These are phyloP conservation scores for Trichacis sp. DNA, from an alignment of 2,888 invertebrate species.

Conservation along the genomic window DNA sequence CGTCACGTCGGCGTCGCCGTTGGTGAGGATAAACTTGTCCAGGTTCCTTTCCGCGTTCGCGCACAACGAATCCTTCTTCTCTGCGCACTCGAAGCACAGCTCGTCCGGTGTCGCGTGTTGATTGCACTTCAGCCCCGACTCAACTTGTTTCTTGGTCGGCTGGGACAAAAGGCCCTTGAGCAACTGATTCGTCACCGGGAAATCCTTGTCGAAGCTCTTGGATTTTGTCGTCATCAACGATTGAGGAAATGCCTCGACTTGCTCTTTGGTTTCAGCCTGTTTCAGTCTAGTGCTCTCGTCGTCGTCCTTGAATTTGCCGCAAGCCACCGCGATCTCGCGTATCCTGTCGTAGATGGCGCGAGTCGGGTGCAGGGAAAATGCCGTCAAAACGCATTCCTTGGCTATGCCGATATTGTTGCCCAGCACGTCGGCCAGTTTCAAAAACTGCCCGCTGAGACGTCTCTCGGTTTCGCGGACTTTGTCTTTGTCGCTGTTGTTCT, in stretches of 20 bases:
- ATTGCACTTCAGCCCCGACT: slow-evolving; percentile 24
- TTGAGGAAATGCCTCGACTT: slow-evolving; percentile 19
- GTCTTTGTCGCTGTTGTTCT: slow-evolving; percentile 72
- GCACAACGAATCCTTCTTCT: slow-evolving; percentile 41
- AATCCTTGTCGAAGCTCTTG: slow-evolving; percentile 44
- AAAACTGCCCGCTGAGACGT: slow-evolving; percentile 73
- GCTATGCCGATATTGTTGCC: slow-evolving; percentile 73
- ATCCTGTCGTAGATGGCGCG: slow-evolving; percentile 73
- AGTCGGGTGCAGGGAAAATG: slow-evolving; percentile 81
- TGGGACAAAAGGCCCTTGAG: slow-evolving; percentile 54
- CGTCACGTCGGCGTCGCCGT: slow-evolving; percentile 72
- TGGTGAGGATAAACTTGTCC: slow-evolving; percentile 70
- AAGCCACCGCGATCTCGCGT: slow-evolving; percentile 70
- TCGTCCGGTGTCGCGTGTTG: slow-evolving; percentile 47
- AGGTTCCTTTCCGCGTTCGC: slow-evolving; percentile 70
- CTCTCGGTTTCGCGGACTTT: slow-evolving; percentile 73
- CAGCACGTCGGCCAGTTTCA: slow-evolving; percentile 75
- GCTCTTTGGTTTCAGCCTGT: slow-evolving; percentile 10
- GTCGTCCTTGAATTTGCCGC: slow-evolving; percentile 69
- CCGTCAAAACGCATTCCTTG: slow-evolving; percentile 80
- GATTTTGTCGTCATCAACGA: slow-evolving; percentile 18
- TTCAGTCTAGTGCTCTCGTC: slow-evolving; percentile 10
- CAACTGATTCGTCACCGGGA: slow-evolving; percentile 53
- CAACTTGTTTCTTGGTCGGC: slow-evolving; percentile 46
- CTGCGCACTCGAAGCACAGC: slow-evolving; percentile 58